Conservation (phyloP, 2,888 invertebrate species). For the Phalangium opilio region DNA sequence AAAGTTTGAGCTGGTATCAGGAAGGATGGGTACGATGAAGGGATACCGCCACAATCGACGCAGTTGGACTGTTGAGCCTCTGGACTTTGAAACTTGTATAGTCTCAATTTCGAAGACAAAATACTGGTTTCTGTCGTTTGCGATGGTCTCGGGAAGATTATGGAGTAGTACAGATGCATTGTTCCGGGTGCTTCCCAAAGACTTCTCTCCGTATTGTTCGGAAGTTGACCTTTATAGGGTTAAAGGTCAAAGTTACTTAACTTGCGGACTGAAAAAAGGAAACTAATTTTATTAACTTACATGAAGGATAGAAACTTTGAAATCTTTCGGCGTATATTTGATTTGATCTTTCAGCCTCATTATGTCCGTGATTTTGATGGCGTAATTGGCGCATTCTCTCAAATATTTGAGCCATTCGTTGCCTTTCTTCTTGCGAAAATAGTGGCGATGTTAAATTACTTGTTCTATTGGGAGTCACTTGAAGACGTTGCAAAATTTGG, state of each 20-base stretch:
- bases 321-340: constrained; percentile 5
- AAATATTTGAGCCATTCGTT: constrained; percentile 6
- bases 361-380: not conserved
- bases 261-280: too few species aligned
- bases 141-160: constrained; percentile 10
- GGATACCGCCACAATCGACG: constrained; percentile 7
- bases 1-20: constrained; percentile 10
- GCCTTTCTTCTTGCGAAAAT: constrained; percentile 13
- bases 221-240: constrained; percentile 7
- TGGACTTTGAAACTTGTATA: constrained; percentile 13
- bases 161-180: constrained; percentile 15
- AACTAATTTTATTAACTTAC: constrained; percentile 6
- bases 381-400: constrained; percentile 6
- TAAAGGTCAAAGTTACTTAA: too few species aligned
- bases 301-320: constrained; percentile 18
- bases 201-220: constrained; percentile 15
- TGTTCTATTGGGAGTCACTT: constrained; percentile 7
- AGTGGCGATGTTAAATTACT: constrained; percentile 8
- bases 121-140: constrained; percentile 9
- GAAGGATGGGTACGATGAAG: not conserved
- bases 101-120: constrained; percentile 14
- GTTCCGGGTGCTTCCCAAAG: constrained; percentile 9
- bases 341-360: not conserved
- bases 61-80: constrained; percentile 7
- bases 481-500: constrained; percentile 14